Base-by-base conservation (phyloP, 2,113 vertebrate genomes). In the Lynx canadensis region DNA sequence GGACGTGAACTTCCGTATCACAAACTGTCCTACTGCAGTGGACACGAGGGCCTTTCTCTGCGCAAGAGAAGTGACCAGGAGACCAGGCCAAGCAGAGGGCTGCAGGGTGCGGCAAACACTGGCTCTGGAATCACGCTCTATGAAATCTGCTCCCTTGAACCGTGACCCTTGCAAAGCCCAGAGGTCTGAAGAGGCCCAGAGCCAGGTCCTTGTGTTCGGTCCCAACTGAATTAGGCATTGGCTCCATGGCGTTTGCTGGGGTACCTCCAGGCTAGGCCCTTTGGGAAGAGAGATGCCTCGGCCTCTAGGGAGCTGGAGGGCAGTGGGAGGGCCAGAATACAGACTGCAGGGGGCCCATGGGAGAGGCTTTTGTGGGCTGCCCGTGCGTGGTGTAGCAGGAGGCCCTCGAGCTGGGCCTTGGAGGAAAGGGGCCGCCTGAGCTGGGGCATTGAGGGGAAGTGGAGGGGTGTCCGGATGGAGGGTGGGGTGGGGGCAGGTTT, bases 61-160 rank as follows among this genome's bases (percentile, higher is more conserved):
- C 45, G n/a, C 23, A 66, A 29, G 5, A 81, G 78, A 57, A 76
- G 65, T 83, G 55, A 57, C 52, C 19, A 0, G 36, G 29, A 93
- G 63, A 63, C 52, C 41, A 84, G 48, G 81, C 57, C 27, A 3
- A 5, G 8, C 27, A 4, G 78, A 93, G 73, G 50, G 33, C 78
- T 4, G 0, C 21, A 27, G 80, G 45, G 55, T 71, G 27, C 3
- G 0, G 6, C n/a, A 38, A 21, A 57, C 7, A 1, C 45, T 1
- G 5, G n/a, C 45, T 71, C 71, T 1, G 0, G 65, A 33, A 45
- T 71, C 48, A 38, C 13, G 10, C 38, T 48, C 41, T 31, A 0
- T 36, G 63, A 60, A 73, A 29, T 33, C 69, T 27, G 0, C 21
- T 45, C 55, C 36, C 76, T 18, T 9, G 15, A 79, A 16, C 83